A percentile compares a stretch with the other conserved stretches of the same genome.
phyloP scores from a whole-genome alignment of 2,113 vertebrate genomes.

The Desmodus rotundus region DNA sequence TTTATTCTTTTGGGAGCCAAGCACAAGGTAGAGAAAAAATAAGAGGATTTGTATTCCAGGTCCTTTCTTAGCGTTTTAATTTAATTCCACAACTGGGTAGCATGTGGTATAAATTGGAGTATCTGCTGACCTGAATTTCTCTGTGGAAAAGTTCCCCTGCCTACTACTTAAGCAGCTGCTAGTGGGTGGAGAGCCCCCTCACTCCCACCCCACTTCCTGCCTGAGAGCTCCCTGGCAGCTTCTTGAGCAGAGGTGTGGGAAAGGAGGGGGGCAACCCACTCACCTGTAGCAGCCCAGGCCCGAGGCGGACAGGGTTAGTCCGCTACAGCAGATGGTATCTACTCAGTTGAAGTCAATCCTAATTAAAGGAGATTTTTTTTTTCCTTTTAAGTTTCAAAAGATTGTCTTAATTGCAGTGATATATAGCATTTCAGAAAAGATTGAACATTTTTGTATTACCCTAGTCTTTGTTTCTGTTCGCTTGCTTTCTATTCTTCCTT shows the following conservation, averaged over 20 bases:
- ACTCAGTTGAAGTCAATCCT: conserved; percentile 19
- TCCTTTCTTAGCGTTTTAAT: conserved; percentile 32
- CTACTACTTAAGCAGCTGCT: conserved; percentile 55
- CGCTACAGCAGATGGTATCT: not conserved
- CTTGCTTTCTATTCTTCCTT: not conserved
- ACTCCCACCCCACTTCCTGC: conserved; percentile 43
- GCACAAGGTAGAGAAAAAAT: not conserved
- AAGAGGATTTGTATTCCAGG: not conserved
- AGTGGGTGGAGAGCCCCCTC: conserved; percentile 53
- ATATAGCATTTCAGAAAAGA: not conserved
- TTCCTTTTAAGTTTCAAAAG: not conserved
- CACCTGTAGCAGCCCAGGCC: conserved; percentile 40
- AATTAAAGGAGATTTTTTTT: not conserved
- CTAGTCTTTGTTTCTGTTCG: not conserved
- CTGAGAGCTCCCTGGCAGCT: conserved; percentile 44
- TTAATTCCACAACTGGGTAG: conserved; percentile 41
- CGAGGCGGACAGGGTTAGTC: not conserved
- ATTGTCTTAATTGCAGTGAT: not conserved
- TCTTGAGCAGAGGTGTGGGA: not conserved
- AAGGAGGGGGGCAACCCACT: not conserved
- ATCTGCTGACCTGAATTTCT: conserved; percentile 51
- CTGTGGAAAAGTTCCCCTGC: not conserved
- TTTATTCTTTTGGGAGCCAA: conserved; percentile 35
- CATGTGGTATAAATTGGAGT: conserved; percentile 52
- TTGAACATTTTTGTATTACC: not conserved